Evolutionary conservation across 2,113 vertebrate genomes (phyloP).

Genomic region (Heterotis niloticus): DNA sequence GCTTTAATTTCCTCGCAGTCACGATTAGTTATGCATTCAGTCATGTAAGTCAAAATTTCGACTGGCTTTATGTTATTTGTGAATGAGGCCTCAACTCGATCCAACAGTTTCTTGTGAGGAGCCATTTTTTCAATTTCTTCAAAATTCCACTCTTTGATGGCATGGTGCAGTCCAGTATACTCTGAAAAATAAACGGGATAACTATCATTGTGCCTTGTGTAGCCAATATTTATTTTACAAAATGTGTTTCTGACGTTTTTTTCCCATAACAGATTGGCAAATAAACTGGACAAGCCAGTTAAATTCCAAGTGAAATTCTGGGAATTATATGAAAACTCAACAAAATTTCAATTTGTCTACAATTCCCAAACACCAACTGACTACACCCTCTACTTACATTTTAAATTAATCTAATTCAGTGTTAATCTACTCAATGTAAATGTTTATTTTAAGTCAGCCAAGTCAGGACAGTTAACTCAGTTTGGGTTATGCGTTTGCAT

Average conservation of each 20-base stretch:
- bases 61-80: constrained; percentile 39
- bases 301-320: too few relatives aligned
- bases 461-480: too few relatives aligned
- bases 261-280: not conserved
- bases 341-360: too few relatives aligned
- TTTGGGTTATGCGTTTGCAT: too few relatives aligned
- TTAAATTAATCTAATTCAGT: too few relatives aligned
- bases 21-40: constrained; percentile 20
- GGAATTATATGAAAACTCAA: too few relatives aligned
- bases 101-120: constrained; percentile 21
- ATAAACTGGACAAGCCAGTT: too few relatives aligned
- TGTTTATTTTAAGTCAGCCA: too few relatives aligned
- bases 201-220: not conserved
- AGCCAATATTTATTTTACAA: not conserved
- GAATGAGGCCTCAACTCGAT: constrained; percentile 31
- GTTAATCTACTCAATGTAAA: too few relatives aligned
- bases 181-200: constrained; percentile 26
- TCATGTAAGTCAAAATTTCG: constrained; percentile 35
- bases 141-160: constrained; percentile 40
- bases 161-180: constrained; percentile 40
- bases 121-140: constrained; percentile 21
- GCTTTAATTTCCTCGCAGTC: constrained; percentile 44
- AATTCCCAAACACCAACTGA: too few relatives aligned
- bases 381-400: too few relatives aligned
- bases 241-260: not conserved